Evolutionary conservation across 2,113 vertebrate genomes (phyloP).

Genomic region (Oostethus manadensis): DNA sequence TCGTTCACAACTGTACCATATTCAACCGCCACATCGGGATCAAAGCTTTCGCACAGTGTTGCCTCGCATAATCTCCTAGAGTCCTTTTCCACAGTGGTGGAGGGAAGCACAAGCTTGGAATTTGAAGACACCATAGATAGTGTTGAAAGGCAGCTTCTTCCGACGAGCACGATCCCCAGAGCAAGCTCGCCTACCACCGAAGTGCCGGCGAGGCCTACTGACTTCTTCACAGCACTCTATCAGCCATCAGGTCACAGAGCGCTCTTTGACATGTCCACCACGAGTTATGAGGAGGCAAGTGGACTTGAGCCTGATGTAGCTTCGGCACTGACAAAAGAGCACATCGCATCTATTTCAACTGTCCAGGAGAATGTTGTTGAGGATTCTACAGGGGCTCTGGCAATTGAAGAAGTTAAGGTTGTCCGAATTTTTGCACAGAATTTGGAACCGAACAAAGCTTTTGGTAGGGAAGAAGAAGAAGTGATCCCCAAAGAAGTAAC

Average conservation of each 20-base stretch:
- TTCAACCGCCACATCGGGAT: slow-evolving; percentile 11
- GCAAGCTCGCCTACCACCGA: slow-evolving; percentile 13
- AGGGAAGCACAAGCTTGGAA: slow-evolving; percentile 56
- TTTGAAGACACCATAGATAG: slow-evolving; percentile 36
- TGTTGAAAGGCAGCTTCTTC: slow-evolving; percentile 12
- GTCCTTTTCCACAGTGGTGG: slow-evolving; percentile 36
- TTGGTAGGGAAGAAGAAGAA: slow-evolving; percentile 2
- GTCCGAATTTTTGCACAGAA: background rate
- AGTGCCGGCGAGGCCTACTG: background rate
- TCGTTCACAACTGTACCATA: slow-evolving; percentile 11
- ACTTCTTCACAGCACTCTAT: slow-evolving; percentile 8
- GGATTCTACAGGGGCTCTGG: background rate
- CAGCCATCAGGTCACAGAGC: slow-evolving; percentile 25
- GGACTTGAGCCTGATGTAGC: slow-evolving; percentile 32
- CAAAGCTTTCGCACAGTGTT: slow-evolving; percentile 9
- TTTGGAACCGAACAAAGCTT: background rate
- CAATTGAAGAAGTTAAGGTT: slow-evolving; percentile 5
- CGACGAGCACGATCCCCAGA: slow-evolving; percentile 19
- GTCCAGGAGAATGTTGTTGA: background rate
- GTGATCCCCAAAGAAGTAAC: background rate
- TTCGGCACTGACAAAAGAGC: slow-evolving; percentile 13
- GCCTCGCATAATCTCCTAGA: slow-evolving; percentile 25
- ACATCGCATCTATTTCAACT: slow-evolving; percentile 2
- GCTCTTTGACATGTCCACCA: slow-evolving; percentile 25
- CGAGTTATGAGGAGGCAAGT: slow-evolving; percentile 44